A percentile compares a stretch with the other conserved stretches of the same genome.
These are phyloP conservation scores for Illadopsis cleaveri DNA, from an alignment of 2,113 vertebrate genomes.

Conservation along the genomic window DNA sequence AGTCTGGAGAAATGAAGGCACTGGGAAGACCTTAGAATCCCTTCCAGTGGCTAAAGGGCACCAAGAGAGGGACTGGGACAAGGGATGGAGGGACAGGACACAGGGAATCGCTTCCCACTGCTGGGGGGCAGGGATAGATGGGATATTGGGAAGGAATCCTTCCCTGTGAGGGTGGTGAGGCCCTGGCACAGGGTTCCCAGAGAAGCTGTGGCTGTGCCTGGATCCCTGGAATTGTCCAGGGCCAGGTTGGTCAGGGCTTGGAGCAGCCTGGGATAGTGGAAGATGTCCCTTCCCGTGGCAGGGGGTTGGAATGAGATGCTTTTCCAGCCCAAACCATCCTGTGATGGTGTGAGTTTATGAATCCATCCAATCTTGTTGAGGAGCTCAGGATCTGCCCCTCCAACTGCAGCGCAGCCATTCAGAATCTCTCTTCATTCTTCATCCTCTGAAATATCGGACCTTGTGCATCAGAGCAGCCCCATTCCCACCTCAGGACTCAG, in stretches of 20 bases:
- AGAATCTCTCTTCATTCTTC: neutral
- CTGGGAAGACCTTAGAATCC: neutral
- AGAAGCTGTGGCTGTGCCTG: neutral
- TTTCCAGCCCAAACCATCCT: neutral
- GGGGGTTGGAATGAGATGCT: neutral
- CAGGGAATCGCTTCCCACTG: neutral
- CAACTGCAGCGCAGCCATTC: rapidly evolving
- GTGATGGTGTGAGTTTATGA: neutral
- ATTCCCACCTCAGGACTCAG: neutral
- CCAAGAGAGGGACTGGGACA: neutral
- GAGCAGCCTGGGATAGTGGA: rapidly evolving
- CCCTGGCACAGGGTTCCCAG: rapidly evolving
- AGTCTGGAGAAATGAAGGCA: neutral
- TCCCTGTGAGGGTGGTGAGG: rapidly evolving
- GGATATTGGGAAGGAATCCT: rapidly evolving
- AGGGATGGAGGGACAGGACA: neutral
- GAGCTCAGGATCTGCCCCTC: neutral
- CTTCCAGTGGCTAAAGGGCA: neutral
- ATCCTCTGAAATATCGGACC: rapidly evolving
- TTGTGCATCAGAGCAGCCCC: neutral
- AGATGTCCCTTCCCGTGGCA: neutral
- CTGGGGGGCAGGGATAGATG: rapidly evolving
- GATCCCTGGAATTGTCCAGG: neutral
- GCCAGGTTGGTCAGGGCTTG: rapidly evolving
- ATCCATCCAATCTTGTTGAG: neutral